Base-by-base conservation (phyloP, 2,113 vertebrate species). In the Pseudorectes ferrugineus region DNA sequence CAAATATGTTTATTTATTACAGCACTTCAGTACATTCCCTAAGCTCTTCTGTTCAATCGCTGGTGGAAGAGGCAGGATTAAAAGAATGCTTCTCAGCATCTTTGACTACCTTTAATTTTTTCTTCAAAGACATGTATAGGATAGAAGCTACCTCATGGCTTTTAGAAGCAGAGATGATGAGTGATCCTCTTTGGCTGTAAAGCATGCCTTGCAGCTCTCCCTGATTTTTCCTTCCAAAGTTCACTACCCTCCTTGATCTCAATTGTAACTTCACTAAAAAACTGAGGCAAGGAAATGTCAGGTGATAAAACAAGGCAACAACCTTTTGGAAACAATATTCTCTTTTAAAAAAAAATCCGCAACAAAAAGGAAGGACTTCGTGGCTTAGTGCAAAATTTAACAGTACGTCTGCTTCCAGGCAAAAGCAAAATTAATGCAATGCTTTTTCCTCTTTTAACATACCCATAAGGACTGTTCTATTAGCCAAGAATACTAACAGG, bases 1-100 rank as follows among this genome's bases (percentile, higher is more conserved):
- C 66, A 93, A 83, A 71, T n/a, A 62, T n/a, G 36, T 95, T 94
- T 91, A 26, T 93, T 93, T 96, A 92, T 96, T 96, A 63, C 55
- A 77, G 81, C 71, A 76, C 71, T 73, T 57, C 62, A 54, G 45
- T 28, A 16, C 23, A n/a, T 88, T 71, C 75, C 67, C 72, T 63
- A 43, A 83, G 29, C 46, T 48, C 23, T 72, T 82, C 61, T 58
- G 33, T 43, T 93, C 87, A 76, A 28, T 15, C 6, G 4, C 67
- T 96, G 46, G 36, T 74, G 63, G 48, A 86, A 85, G 21, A 88
- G 55, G 51, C 40, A 81, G 68, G 36, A 92, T 93, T 92, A 84
- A 96, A 96, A 93, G 52, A 73, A 88, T 55, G 36, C 35, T 91
- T 86, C 88, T 80, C 78, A 94, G 57, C 57, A n/a, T 46, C 36